phyloP scores from a whole-genome alignment of 2,888 invertebrate genomes.

The Eurytoma californica region DNA sequence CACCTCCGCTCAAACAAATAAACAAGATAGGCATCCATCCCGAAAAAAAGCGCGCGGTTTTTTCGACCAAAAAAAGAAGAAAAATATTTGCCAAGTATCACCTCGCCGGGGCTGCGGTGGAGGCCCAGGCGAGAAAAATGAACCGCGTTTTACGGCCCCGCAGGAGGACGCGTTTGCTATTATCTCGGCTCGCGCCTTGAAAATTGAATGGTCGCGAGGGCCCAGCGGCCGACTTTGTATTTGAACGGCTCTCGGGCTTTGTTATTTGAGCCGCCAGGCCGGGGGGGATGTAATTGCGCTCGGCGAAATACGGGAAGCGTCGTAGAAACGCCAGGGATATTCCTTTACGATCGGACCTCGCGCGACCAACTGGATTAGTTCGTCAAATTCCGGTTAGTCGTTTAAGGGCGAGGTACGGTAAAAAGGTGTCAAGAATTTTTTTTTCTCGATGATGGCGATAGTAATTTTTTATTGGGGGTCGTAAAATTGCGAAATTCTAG shows the following conservation, averaged over 20 bases:
- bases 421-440: too few relatives aligned
- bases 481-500: too few relatives aligned
- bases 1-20: too few relatives aligned
- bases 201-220: slow-evolving; percentile 35
- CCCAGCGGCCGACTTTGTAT: not conserved
- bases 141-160: slow-evolving; percentile 29
- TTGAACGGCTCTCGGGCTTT: slow-evolving; percentile 11
- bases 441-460: too few relatives aligned
- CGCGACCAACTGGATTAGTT: too few relatives aligned
- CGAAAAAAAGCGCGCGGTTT: not conserved
- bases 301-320: too few relatives aligned
- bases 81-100: not conserved
- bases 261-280: slow-evolving; percentile 17
- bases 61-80: not conserved
- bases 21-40: too few relatives aligned
- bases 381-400: not conserved
- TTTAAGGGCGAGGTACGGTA: not conserved
- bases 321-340: too few relatives aligned
- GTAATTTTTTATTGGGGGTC: too few relatives aligned
- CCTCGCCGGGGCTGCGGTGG: slow-evolving; percentile 2
- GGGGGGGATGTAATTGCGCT: slow-evolving; percentile 14
- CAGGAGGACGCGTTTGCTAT: slow-evolving; percentile 27
- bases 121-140: not conserved
- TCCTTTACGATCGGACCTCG: too few relatives aligned
- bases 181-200: slow-evolving; percentile 33